A percentile compares a stretch with the other conserved stretches of the same genome.
These are phyloP conservation scores for Poecilia velifera DNA, from an alignment of 2,797 vertebrate genomes.

Conservation along the genomic window DNA sequence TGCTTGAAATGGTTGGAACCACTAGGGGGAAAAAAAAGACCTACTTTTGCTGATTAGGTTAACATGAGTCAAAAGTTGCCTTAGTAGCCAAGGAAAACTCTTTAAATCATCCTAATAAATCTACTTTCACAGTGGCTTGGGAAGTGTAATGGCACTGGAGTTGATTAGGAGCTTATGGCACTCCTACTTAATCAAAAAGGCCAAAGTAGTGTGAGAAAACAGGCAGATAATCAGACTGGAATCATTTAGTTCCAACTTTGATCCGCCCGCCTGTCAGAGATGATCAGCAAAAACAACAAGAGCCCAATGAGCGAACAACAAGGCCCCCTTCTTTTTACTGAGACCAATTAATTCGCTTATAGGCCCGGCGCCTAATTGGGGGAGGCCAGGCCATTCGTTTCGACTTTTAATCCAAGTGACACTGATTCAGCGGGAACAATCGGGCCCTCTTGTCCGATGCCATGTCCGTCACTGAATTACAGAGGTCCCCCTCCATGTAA, in stretches of 20 bases:
- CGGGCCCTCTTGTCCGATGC: slow-evolving; percentile 63
- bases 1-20: background rate
- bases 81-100: slow-evolving; percentile 23
- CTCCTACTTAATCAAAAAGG: slow-evolving; percentile 59
- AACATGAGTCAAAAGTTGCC: background rate
- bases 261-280: slow-evolving; percentile 78
- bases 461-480: slow-evolving; percentile 64
- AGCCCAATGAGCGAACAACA: slow-evolving; percentile 62
- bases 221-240: slow-evolving; percentile 81
- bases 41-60: background rate
- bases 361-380: slow-evolving; percentile 71
- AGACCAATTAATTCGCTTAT: slow-evolving; percentile 74
- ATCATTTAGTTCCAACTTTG: slow-evolving; percentile 83
- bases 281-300: slow-evolving; percentile 73
- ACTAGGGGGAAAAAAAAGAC: background rate
- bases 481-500: slow-evolving; percentile 51
- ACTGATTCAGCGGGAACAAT: slow-evolving; percentile 75
- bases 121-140: background rate
- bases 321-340: slow-evolving; percentile 57
- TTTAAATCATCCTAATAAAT: slow-evolving; percentile 39
- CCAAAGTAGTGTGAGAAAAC: slow-evolving; percentile 70
- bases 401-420: slow-evolving; percentile 80
- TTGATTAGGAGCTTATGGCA: slow-evolving; percentile 23
- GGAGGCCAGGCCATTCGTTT: slow-evolving; percentile 67
- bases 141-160: background rate